A percentile compares a stretch with the other conserved stretches of the same genome.
These are phyloP conservation scores for Homarus gammarus DNA, from an alignment of 2,888 invertebrate species.

Conservation along the genomic window DNA sequence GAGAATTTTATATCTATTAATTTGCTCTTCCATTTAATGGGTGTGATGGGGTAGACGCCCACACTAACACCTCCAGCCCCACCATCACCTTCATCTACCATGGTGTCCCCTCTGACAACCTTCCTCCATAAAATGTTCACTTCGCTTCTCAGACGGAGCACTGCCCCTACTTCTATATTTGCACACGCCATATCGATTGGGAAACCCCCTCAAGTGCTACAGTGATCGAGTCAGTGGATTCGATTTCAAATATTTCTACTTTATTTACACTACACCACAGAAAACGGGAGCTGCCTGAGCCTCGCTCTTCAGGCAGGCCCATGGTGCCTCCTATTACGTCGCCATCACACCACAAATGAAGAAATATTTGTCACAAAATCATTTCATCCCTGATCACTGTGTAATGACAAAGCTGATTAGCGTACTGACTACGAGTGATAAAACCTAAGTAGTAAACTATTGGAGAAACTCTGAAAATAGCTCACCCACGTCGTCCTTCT, in stretches of 20 bases:
- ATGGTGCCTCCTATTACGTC: background rate
- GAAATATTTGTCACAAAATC: too few species aligned
- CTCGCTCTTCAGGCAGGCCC: background rate
- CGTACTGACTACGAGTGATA: background rate
- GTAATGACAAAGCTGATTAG: background rate
- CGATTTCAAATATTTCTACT: slow-evolving; percentile 31
- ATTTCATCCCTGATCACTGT: background rate
- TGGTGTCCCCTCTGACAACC: background rate
- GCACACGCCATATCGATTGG: background rate
- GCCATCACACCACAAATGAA: background rate
- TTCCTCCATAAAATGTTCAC: slow-evolving; percentile 24
- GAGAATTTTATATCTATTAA: background rate
- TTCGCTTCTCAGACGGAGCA: slow-evolving; percentile 4
- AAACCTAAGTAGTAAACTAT: background rate
- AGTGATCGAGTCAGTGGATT: background rate
- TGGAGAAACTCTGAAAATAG: slow-evolving; percentile 37
- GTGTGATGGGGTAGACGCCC: slow-evolving; percentile 16
- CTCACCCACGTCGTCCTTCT: slow-evolving; percentile 28
- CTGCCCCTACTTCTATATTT: background rate
- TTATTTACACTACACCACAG: slow-evolving; percentile 30
- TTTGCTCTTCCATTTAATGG: background rate
- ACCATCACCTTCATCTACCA: background rate
- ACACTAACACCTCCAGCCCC: slow-evolving; percentile 7
- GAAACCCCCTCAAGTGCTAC: too few species aligned
- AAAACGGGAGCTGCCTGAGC: slow-evolving; percentile 21